A percentile compares a stretch with the other conserved stretches of the same genome.
These are phyloP conservation scores for Bufotes viridis DNA, from an alignment of 2,797 vertebrate genomes.

Conservation along the genomic window DNA sequence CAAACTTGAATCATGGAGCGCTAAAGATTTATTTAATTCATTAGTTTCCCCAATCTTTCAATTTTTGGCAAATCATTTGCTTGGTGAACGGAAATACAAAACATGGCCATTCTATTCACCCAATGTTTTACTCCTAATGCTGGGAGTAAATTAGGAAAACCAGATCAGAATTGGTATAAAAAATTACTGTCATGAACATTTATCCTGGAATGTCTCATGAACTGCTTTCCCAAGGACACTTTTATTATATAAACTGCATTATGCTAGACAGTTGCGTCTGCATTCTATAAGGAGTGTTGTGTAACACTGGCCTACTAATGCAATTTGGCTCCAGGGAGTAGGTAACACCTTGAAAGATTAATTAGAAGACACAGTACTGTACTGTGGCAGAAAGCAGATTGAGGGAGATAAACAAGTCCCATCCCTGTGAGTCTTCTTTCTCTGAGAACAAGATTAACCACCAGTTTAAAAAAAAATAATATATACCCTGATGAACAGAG, in stretches of 20 bases:
- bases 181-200: background rate
- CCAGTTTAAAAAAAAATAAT: background rate
- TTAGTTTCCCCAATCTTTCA: too few relatives aligned
- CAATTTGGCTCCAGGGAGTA: slow-evolving; percentile 17
- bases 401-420: slow-evolving; percentile 5
- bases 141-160: background rate
- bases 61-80: too few relatives aligned
- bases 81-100: background rate
- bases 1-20: too few relatives aligned
- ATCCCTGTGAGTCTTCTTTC: background rate
- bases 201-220: background rate
- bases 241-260: background rate
- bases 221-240: background rate
- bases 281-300: slow-evolving; percentile 16
- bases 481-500: slow-evolving; percentile 26
- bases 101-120: background rate
- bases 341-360: slow-evolving; percentile 24
- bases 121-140: background rate
- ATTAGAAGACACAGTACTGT: background rate
- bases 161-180: background rate
- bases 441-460: background rate
- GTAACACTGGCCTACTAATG: background rate
- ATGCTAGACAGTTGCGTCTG: background rate
- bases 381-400: background rate
- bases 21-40: too few relatives aligned